phyloP scores from a whole-genome alignment of 2,888 invertebrate species.

The Nebria brevicollis region DNA sequence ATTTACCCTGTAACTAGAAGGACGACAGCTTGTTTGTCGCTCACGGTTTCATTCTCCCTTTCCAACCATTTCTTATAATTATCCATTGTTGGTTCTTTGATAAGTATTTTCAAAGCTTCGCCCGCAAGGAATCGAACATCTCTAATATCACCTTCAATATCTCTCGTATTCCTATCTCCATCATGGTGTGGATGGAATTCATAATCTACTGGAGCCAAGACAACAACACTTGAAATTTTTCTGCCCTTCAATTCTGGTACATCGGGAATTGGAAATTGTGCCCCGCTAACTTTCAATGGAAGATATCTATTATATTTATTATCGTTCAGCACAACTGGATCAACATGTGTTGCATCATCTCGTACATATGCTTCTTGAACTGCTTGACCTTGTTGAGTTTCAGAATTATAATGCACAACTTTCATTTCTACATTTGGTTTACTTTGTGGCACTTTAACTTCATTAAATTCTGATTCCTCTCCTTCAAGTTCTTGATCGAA shows the following conservation, averaged over 20 bases:
- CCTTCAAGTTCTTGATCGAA: slow-evolving; percentile 66
- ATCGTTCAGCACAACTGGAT: slow-evolving; percentile 78
- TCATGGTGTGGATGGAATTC: slow-evolving; percentile 65
- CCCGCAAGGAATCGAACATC: slow-evolving; percentile 80
- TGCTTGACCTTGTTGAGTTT: slow-evolving; percentile 76
- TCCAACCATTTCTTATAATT: slow-evolving; percentile 85
- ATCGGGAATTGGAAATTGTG: slow-evolving; percentile 86
- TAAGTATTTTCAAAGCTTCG: slow-evolving; percentile 77
- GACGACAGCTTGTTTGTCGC: slow-evolving; percentile 83
- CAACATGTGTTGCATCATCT: slow-evolving; percentile 76
- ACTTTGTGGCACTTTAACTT: slow-evolving; percentile 56
- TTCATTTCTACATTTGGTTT: slow-evolving; percentile 80
- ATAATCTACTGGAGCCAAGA: slow-evolving; percentile 84
- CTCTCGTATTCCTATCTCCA: slow-evolving; percentile 66
- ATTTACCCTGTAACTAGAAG: slow-evolving; percentile 84
- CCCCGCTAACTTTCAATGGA: slow-evolving; percentile 85
- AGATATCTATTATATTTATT: slow-evolving; percentile 84
- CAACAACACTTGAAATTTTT: slow-evolving; percentile 85
- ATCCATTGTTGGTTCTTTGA: slow-evolving; percentile 78
- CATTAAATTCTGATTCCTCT: slow-evolving; percentile 67
- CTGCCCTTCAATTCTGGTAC: slow-evolving; percentile 78
- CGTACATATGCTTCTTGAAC: slow-evolving; percentile 78
- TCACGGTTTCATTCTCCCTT: slow-evolving; percentile 77
- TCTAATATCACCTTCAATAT: slow-evolving; percentile 69
- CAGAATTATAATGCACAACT: slow-evolving; percentile 84